Conservation (phyloP, 2,113 vertebrate genomes). For the Montifringilla adamsi region DNA sequence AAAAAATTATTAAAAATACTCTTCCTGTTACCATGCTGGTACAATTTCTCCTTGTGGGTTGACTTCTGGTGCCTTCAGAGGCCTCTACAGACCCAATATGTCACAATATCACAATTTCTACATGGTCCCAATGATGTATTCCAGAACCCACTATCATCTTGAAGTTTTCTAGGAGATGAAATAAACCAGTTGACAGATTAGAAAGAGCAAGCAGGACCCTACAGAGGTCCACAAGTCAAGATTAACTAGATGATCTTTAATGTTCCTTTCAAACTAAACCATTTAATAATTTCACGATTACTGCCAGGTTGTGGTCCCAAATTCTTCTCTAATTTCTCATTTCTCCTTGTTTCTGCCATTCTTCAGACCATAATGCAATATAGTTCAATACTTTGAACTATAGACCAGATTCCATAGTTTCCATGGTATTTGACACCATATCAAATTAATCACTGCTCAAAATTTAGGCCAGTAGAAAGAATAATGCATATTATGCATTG, state of each 20-base stretch:
- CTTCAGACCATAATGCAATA: neutral
- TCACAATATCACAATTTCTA: neutral
- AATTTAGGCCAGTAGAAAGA: neutral
- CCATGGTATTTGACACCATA: neutral
- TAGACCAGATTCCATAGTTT: neutral
- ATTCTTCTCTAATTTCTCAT: neutral
- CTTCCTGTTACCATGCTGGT: neutral
- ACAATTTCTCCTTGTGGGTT: neutral
- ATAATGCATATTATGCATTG: neutral
- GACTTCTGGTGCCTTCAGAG: neutral
- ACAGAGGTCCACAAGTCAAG: neutral
- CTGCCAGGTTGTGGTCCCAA: neutral
- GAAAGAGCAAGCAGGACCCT: neutral
- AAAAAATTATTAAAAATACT: neutral
- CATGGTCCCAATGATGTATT: neutral
- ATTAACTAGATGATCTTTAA: neutral
- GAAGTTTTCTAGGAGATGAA: neutral
- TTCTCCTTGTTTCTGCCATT: neutral
- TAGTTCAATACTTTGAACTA: neutral
- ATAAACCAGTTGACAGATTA: neutral
- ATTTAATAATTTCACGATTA: neutral
- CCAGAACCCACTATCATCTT: neutral
- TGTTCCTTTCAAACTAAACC: neutral
- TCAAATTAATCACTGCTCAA: neutral
- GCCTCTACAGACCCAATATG: neutral